Percentiles rank a stretch among this genome's conserved stretches.
phyloP scores from a whole-genome alignment of 2,113 vertebrate genomes.

The Plectropomus leopardus region DNA sequence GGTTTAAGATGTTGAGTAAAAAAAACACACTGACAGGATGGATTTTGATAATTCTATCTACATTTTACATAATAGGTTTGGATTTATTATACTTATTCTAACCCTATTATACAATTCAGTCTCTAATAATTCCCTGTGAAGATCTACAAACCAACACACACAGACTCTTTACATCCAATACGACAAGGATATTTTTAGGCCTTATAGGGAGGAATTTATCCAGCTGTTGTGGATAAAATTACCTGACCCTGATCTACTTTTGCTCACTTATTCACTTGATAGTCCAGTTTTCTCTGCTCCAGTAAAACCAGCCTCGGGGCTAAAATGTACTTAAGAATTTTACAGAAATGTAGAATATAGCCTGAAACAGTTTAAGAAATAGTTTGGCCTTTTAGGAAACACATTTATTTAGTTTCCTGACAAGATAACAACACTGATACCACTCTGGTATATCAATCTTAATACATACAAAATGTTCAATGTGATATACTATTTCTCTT shows the following conservation, averaged over 20 bases:
- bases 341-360: not conserved
- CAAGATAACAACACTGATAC: not conserved
- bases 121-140: not conserved
- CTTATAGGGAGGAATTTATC: not conserved
- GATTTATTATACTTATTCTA: too few species aligned
- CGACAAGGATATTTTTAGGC: not conserved
- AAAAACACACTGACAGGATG: not conserved
- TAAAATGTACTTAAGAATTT: conserved; percentile 1
- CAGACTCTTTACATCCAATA: not conserved
- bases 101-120: not conserved
- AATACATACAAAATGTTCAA: not conserved
- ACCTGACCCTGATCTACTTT: conserved; percentile 35
- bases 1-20: not conserved
- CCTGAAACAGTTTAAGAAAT: not conserved
- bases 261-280: not conserved
- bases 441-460: not conserved
- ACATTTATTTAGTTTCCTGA: not conserved
- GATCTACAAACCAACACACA: not conserved
- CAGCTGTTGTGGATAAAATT: conserved; percentile 31
- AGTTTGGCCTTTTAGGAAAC: not conserved
- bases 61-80: too few species aligned
- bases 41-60: not conserved
- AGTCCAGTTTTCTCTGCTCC: conserved; percentile 8
- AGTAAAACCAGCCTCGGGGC: conserved; percentile 5
- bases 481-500: not conserved